Evolutionary conservation across 2,888 invertebrate species (phyloP).

Genomic region (Erynnis tages): DNA sequence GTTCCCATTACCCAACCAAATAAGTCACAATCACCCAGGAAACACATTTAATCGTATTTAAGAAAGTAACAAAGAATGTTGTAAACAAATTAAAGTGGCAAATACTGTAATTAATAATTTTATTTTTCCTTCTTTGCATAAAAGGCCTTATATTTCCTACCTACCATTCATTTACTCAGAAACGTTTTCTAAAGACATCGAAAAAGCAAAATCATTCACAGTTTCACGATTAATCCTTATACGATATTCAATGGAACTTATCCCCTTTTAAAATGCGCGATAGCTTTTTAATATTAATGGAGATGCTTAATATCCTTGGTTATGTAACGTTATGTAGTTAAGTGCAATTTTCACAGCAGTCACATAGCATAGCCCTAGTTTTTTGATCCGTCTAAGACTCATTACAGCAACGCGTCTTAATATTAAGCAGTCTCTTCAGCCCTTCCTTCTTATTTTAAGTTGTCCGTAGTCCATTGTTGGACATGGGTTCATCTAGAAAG

Average conservation of each 20-base stretch:
- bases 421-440: no score
- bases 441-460: no score
- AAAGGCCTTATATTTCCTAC: no score
- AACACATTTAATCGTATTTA: no score
- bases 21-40: background rate
- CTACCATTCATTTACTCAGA: background rate
- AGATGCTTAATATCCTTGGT: background rate
- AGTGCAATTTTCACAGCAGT: constrained; percentile 7
- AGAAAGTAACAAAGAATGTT: no score
- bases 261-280: constrained; percentile 19
- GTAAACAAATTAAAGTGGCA: no score
- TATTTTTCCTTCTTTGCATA: no score
- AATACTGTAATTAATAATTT: no score
- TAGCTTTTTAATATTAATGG: constrained; percentile 24
- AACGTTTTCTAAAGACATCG: background rate
- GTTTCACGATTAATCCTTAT: constrained; percentile 13
- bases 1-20: background rate
- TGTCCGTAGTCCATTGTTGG: no score
- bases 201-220: background rate
- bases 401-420: constrained; percentile 10
- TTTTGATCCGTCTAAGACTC: background rate
- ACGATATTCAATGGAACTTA: constrained; percentile 13
- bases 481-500: no score
- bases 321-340: no score
- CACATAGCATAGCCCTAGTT: constrained; percentile 8